Evolutionary conservation across 2,888 invertebrate species (phyloP).

Genomic region (Nyleta sp.): DNA sequence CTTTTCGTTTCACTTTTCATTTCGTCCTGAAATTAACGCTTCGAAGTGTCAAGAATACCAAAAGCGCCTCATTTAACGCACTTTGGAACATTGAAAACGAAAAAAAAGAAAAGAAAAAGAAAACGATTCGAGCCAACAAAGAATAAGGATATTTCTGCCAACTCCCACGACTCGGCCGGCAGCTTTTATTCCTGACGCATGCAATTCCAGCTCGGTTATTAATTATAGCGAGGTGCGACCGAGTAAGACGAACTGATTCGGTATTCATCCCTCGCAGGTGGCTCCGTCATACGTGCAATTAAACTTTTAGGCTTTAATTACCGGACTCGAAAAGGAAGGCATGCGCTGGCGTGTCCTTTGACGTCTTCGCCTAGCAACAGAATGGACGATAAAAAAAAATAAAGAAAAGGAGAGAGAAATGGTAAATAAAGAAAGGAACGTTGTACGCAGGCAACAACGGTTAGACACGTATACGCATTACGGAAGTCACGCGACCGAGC

Average conservation of each 20-base stretch:
- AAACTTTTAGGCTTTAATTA: constrained; percentile 44
- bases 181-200: too few relatives aligned
- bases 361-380: constrained; percentile 70
- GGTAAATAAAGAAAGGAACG: constrained; percentile 9
- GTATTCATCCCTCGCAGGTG: constrained; percentile 46
- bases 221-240: constrained; percentile 30
- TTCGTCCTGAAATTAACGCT: too few relatives aligned
- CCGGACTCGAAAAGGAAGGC: constrained; percentile 27
- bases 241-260: constrained; percentile 34
- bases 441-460: constrained; percentile 51
- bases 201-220: constrained; percentile 32
- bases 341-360: constrained; percentile 38
- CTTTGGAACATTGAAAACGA: too few relatives aligned
- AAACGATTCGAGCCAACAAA: too few relatives aligned
- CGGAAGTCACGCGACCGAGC: constrained; percentile 68
- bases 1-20: too few relatives aligned
- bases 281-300: constrained; percentile 34
- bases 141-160: too few relatives aligned
- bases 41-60: too few relatives aligned
- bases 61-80: too few relatives aligned
- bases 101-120: too few relatives aligned
- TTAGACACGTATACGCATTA: constrained; percentile 62
- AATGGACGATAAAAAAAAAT: constrained; percentile 44
- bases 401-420: too few relatives aligned
- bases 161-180: too few relatives aligned